These are phyloP conservation scores for Tetranychus truncatus DNA, from an alignment of 2,888 invertebrate genomes.

Conservation along the genomic window DNA sequence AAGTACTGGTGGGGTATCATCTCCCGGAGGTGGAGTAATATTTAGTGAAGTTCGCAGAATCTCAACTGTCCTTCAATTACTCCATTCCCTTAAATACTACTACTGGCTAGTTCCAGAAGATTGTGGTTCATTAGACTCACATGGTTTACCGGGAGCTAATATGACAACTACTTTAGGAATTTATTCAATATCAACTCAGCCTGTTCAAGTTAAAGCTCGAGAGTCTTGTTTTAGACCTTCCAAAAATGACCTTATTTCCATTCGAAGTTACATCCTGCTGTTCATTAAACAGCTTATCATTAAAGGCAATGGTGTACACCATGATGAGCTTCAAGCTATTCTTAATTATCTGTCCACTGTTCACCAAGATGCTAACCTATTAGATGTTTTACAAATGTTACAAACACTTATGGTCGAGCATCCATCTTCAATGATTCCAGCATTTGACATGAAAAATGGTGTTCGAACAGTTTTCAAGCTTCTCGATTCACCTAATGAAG, in stretches of 20 bases:
- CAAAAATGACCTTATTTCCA: conserved; percentile 79
- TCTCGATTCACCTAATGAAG: conserved; percentile 81
- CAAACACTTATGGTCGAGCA: conserved; percentile 95
- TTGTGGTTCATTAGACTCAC: not conserved
- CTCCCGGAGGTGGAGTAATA: conserved; percentile 39
- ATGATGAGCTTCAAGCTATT: conserved; percentile 94
- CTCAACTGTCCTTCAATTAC: conserved; percentile 89
- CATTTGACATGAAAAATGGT: conserved; percentile 91
- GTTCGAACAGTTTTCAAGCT: conserved; percentile 90
- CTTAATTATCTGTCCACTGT: conserved; percentile 93
- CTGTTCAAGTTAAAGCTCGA: conserved; percentile 14
- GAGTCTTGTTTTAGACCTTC: conserved; percentile 58
- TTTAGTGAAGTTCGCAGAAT: conserved; percentile 90
- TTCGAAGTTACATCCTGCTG: conserved; percentile 79
- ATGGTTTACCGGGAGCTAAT: not conserved
- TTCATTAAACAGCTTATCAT: conserved; percentile 89
- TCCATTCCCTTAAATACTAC: conserved; percentile 95
- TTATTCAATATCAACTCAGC: conserved; percentile 8
- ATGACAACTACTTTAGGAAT: not conserved
- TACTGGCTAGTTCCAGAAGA: conserved; percentile 64
- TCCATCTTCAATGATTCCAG: conserved; percentile 96
- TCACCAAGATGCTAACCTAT: conserved; percentile 66
- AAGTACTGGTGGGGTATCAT: conserved; percentile 3
- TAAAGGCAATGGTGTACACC: conserved; percentile 90
- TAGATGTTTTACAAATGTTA: conserved; percentile 89